A percentile compares a stretch with the other conserved stretches of the same genome.
phyloP scores from a whole-genome alignment of 2,113 vertebrate species.

The Brachypteracias leptosomus region DNA sequence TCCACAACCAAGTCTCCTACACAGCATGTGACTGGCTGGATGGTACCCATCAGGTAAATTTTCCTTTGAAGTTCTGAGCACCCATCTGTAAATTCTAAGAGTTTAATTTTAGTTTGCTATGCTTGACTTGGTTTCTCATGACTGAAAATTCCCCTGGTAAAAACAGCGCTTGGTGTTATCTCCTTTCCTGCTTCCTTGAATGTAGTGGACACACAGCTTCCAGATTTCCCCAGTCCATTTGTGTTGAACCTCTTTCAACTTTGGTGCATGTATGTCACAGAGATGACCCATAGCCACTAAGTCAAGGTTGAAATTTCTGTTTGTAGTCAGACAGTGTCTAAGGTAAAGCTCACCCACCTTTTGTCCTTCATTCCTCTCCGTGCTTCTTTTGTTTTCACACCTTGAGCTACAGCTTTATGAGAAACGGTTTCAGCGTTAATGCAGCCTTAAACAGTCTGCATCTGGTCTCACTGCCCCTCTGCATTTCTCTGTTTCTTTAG shows the following conservation, averaged over 20 bases:
- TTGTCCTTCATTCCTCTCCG: not conserved
- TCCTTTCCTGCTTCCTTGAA: not conserved
- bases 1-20: not conserved
- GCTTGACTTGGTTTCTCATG: not conserved
- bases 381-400: not conserved
- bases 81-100: not conserved
- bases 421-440: not conserved
- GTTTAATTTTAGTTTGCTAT: not conserved
- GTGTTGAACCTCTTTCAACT: not conserved
- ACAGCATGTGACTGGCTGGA: not conserved
- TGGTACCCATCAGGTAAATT: not conserved
- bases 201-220: not conserved
- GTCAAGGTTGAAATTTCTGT: not conserved
- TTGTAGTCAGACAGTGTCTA: not conserved
- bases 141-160: not conserved
- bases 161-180: not conserved
- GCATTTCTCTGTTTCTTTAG: not conserved
- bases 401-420: not conserved
- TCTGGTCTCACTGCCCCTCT: not conserved
- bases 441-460: not conserved
- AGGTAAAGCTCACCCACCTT: not conserved
- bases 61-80: not conserved
- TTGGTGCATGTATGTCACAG: not conserved
- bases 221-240: not conserved
- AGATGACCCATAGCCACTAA: not conserved